These are phyloP conservation scores for Palloptera scutellata DNA, from an alignment of 2,888 invertebrate species.

Conservation along the genomic window DNA sequence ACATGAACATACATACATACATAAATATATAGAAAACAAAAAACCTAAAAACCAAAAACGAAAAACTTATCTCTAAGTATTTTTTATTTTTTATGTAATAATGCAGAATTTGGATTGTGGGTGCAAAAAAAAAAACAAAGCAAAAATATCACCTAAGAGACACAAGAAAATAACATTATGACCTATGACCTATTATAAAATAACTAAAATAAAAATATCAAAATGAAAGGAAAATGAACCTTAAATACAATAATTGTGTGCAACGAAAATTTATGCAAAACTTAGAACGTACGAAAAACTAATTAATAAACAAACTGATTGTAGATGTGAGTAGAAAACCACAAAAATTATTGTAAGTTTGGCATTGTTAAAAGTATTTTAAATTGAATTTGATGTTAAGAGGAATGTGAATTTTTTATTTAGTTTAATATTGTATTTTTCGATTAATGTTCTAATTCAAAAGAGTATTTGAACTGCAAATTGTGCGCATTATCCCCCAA, in stretches of 20 bases:
- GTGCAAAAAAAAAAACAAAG: background rate
- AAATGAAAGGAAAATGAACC: slow-evolving; percentile 32
- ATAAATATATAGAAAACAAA: slow-evolving; percentile 9
- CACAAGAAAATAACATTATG: slow-evolving; percentile 10
- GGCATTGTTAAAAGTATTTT: too few relatives aligned
- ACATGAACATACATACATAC: slow-evolving; percentile 17
- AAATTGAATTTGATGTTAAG: too few relatives aligned
- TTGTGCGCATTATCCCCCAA: too few relatives aligned
- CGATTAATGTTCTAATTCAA: too few relatives aligned
- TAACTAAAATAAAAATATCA: background rate
- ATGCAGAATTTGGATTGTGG: too few relatives aligned
- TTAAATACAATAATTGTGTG: slow-evolving; percentile 32
- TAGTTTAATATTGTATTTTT: too few relatives aligned
- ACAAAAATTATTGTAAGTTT: too few relatives aligned
- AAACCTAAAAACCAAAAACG: background rate
- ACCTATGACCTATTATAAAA: too few relatives aligned
- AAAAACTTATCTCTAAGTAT: background rate
- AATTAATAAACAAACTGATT: background rate
- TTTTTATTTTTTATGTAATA: slow-evolving; percentile 2
- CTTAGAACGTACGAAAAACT: background rate
- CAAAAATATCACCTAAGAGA: background rate
- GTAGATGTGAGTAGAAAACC: background rate
- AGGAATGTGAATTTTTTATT: too few relatives aligned
- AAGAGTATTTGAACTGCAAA: too few relatives aligned
- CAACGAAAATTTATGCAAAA: slow-evolving; percentile 34